Base-by-base conservation (phyloP, 2,888 invertebrate species). In the Meghimatium bilineatum region DNA sequence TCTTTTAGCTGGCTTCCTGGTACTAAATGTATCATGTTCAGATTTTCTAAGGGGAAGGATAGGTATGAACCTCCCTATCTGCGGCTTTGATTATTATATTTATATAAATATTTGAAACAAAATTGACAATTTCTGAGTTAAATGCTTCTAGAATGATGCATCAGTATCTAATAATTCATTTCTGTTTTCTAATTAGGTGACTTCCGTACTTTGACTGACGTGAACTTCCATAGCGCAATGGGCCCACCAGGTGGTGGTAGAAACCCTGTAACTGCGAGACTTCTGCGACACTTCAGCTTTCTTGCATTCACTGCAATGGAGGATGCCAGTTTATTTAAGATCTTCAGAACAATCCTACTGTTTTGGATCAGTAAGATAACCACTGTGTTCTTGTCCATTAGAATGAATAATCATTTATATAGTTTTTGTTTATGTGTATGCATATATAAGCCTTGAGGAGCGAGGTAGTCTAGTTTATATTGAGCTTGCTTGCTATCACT, bases 191-290 rank as follows among this genome's bases (percentile, higher is more conserved):
- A 84, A 80, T 32, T 87, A 92, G 93, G 94, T 85, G 96, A 96
- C 85, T 97, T 96, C 94, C 94, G 95, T 71, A 94, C 93, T 2
- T 94, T 97, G 76, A 95, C 96, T 60, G 96, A 97, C 91, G 95
- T 96, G 23, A 95, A 95, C 89, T 95, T 96, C 83, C 95, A 96
- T 72, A 95, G 95, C 17, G 96, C 96, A 0, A 96, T 97, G 96
- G 96, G 96, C 0, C 96, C 96, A 0, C 96, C 96, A 0, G 96
- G 96, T 8, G 96, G 96, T 0, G 96, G 96, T 1, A 94, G 96
- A 83, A 96, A 96, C 93, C 96, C 96, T 1, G 95, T 96, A 85
- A 96, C 96, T n/a, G 95, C 95, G 88, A 94, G 96, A 38, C 94
- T 96, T 36, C 94, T 96, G 92, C 93, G 96, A 10, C 96, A 97